Evolutionary conservation across 2,113 vertebrate genomes (phyloP).

Genomic region (Rhinogobius similis): DNA sequence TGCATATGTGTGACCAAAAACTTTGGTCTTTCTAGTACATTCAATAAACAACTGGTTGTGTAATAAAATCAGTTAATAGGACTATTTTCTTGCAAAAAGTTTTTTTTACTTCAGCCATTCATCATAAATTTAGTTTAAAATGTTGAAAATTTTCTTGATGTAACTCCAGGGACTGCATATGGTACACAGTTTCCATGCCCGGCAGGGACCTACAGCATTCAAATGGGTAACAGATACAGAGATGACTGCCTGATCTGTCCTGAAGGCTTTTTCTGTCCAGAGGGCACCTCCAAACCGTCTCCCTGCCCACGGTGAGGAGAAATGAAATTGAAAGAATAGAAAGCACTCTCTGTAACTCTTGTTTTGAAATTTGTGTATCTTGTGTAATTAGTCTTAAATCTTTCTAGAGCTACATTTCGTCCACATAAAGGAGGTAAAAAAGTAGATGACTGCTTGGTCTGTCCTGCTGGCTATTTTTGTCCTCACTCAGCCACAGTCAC

Average conservation of each 20-base stretch:
- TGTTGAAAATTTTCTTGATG: conserved; percentile 40
- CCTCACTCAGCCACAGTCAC: conserved; percentile 79
- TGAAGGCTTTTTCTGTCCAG: conserved; percentile 82
- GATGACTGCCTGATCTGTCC: conserved; percentile 84
- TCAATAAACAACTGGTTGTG: background rate
- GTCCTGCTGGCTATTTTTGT: conserved; percentile 85
- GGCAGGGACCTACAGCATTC: conserved; percentile 80
- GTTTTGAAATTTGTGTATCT: background rate
- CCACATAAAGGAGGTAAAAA: conserved; percentile 70
- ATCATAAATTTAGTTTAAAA: conserved; percentile 5
- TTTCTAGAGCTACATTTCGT: conserved; percentile 79
- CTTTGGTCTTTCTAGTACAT: background rate
- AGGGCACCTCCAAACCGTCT: conserved; percentile 83
- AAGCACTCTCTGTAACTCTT: background rate
- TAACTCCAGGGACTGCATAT: conserved; percentile 73
- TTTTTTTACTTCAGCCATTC: background rate
- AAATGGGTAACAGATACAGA: conserved; percentile 74
- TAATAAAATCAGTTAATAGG: background rate
- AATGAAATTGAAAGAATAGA: background rate
- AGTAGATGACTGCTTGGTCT: conserved; percentile 78
- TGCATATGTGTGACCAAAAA: background rate
- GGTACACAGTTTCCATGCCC: conserved; percentile 85
- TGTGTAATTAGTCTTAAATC: conserved; percentile 28
- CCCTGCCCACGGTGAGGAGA: conserved; percentile 83
- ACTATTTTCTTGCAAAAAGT: background rate